Evolutionary conservation across 2,797 vertebrate species (phyloP).

Genomic region (Macroramphosus scolopax): DNA sequence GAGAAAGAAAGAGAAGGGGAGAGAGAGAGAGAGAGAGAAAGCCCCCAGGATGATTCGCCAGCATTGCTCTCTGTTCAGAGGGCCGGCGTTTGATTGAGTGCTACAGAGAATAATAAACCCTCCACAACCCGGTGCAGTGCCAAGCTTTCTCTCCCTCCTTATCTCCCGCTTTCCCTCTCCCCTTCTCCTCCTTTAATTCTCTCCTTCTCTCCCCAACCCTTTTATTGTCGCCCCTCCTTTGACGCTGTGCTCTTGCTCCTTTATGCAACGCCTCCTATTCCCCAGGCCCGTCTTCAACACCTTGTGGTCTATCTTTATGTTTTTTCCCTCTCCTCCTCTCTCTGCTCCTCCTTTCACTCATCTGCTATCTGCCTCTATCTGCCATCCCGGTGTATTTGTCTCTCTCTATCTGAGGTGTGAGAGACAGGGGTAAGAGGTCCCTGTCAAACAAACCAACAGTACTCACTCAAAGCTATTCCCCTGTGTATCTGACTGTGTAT

Average conservation of each 20-base stretch:
- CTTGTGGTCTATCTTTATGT: conserved; percentile 63
- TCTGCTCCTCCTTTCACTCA: conserved; percentile 46
- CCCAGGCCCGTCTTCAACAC: conserved; percentile 65
- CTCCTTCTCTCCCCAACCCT: conserved; percentile 60
- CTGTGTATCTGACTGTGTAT: conserved; percentile 67
- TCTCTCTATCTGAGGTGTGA: conserved; percentile 73
- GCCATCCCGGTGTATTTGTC: conserved; percentile 69
- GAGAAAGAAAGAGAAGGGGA: conserved; percentile 20
- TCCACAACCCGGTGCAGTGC: conserved; percentile 79
- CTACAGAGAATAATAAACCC: conserved; percentile 94
- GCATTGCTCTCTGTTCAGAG: conserved; percentile 90
- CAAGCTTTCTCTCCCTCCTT: conserved; percentile 73
- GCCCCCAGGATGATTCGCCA: conserved; percentile 90
- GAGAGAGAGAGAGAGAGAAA: conserved; percentile 67
- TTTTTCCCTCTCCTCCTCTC: conserved; percentile 38
- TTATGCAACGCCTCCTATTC: conserved; percentile 62
- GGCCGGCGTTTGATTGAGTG: conserved; percentile 93
- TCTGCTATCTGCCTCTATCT: conserved; percentile 68
- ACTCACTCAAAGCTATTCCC: conserved; percentile 74
- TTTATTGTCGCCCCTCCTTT: conserved; percentile 67
- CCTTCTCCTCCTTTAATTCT: conserved; percentile 67
- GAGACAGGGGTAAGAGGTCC: conserved; percentile 76
- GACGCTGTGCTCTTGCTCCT: conserved; percentile 61
- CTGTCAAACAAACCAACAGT: conserved; percentile 78
- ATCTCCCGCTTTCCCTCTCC: conserved; percentile 63